phyloP scores from a whole-genome alignment of 2,797 vertebrate species.

The Urocyon cinereoargenteus region DNA sequence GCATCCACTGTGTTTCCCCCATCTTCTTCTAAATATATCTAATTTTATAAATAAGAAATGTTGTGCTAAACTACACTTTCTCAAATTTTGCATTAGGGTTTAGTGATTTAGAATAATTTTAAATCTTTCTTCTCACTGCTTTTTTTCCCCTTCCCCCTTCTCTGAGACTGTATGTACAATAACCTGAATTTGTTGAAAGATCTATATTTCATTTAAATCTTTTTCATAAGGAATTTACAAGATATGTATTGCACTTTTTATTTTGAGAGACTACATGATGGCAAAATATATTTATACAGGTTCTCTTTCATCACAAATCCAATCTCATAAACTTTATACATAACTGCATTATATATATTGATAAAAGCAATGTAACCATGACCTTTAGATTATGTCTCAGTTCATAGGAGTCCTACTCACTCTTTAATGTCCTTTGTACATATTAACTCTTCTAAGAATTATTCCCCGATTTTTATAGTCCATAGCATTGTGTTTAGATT shows the following conservation, averaged over 20 bases:
- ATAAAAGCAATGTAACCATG: background rate
- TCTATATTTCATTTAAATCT: background rate
- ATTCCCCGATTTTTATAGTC: background rate
- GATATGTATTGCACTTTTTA: background rate
- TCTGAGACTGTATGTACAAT: background rate
- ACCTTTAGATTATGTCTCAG: background rate
- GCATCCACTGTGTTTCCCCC: background rate
- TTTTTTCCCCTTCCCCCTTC: background rate
- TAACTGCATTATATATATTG: background rate
- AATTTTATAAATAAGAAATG: constrained; percentile 69
- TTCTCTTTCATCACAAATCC: background rate
- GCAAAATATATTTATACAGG: background rate
- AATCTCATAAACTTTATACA: background rate
- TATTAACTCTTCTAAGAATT: background rate
- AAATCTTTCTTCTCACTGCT: background rate
- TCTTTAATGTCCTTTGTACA: background rate
- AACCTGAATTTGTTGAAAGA: background rate
- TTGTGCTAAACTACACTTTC: constrained; percentile 16
- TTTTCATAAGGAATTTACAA: constrained; percentile 30
- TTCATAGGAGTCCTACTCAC: background rate
- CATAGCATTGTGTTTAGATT: constrained; percentile 1
- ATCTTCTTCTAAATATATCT: constrained; percentile 40
- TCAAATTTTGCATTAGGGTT: background rate
- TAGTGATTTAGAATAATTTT: constrained; percentile 45
- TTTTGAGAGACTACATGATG: background rate